A percentile compares a stretch with the other conserved stretches of the same genome.
phyloP scores from a whole-genome alignment of 2,797 vertebrate species.

The Coracias cyanogaster region DNA sequence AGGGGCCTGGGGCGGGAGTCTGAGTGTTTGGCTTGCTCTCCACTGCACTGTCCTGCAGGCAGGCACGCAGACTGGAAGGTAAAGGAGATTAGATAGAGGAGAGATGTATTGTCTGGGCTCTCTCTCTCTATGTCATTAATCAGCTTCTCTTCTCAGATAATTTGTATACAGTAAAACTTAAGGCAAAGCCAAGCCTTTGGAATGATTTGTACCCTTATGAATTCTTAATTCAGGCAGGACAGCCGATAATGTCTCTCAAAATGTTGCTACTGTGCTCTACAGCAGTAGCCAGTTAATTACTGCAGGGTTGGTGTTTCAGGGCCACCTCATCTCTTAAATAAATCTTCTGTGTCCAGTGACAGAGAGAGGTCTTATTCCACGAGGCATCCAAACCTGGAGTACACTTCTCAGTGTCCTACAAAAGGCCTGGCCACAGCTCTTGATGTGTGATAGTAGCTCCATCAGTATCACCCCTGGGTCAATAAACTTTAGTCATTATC shows the following conservation, averaged over 20 bases:
- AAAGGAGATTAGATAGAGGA: not conserved
- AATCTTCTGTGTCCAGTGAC: not conserved
- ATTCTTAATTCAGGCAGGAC: conserved; percentile 49
- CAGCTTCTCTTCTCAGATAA: conserved; percentile 25
- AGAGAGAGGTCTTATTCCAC: not conserved
- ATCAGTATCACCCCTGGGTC: not conserved
- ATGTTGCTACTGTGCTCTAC: not conserved
- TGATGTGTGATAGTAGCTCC: not conserved
- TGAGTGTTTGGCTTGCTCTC: not conserved
- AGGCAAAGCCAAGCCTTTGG: conserved; percentile 37
- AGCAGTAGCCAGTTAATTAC: conserved; percentile 28
- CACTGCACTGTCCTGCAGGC: not conserved
- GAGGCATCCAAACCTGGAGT: not conserved
- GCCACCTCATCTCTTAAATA: not conserved
- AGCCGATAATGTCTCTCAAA: conserved; percentile 21
- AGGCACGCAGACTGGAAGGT: not conserved
- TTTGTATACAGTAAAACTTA: conserved; percentile 36
- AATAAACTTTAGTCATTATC: not conserved
- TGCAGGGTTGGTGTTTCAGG: not conserved
- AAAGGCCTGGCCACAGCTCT: not conserved
- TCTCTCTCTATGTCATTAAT: conserved; percentile 24
- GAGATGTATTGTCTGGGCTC: conserved; percentile 30
- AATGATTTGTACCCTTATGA: conserved; percentile 49
- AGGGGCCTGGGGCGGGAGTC: not conserved
- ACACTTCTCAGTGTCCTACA: not conserved